phyloP scores from a whole-genome alignment of 2,797 vertebrate species.

The Aeoliscus strigatus region DNA sequence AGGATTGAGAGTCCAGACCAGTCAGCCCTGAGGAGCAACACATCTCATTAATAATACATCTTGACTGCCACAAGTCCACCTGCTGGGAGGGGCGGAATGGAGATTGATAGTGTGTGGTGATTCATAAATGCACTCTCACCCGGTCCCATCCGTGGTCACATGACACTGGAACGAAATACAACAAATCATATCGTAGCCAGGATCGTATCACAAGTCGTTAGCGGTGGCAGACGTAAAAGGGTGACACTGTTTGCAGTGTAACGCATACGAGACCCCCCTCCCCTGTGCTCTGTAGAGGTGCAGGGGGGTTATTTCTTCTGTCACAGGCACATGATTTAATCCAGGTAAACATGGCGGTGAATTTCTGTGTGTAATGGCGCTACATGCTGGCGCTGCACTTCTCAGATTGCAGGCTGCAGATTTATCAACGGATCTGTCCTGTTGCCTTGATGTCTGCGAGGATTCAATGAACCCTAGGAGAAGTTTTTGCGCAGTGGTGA shows the following conservation, averaged over 20 bases:
- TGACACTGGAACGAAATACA: background rate
- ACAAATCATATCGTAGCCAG: slow-evolving; percentile 3
- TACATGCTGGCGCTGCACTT: background rate
- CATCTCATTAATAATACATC: slow-evolving; percentile 6
- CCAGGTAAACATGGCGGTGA: background rate
- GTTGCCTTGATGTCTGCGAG: background rate
- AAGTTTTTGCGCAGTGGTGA: background rate
- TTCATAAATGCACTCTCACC: slow-evolving; percentile 4
- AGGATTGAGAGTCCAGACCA: slow-evolving; percentile 6
- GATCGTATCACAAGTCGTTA: slow-evolving; percentile 1
- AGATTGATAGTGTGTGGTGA: slow-evolving; percentile 3
- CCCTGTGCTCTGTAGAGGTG: background rate
- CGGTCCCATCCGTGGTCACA: slow-evolving; percentile 3
- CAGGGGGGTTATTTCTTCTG: slow-evolving; percentile 5
- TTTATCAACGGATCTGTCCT: slow-evolving; percentile 3
- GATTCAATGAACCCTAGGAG: background rate
- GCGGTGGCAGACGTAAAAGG: background rate
- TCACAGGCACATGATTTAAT: slow-evolving; percentile 4
- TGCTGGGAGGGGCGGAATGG: slow-evolving; percentile 4
- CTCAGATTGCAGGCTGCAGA: slow-evolving; percentile 3
- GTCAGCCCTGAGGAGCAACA: slow-evolving; percentile 2
- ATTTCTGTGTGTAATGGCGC: background rate
- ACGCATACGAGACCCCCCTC: background rate
- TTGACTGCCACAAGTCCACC: background rate
- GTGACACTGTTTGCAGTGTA: background rate